These are phyloP conservation scores for Drosophila sp. DNA, from an alignment of 1,140 invertebrate genomes.

Conservation along the genomic window DNA sequence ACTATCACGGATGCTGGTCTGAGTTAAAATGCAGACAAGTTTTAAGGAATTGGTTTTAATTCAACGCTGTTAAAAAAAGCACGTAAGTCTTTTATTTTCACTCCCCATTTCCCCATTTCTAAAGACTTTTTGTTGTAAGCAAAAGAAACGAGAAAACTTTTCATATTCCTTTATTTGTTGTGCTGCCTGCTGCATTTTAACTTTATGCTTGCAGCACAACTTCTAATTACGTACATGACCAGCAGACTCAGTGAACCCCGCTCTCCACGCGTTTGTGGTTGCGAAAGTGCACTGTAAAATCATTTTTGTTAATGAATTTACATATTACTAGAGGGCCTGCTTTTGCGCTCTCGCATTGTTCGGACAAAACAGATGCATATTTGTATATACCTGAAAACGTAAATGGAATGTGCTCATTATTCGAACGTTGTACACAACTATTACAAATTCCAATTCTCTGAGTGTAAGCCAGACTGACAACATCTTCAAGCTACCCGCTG, in stretches of 20 bases:
- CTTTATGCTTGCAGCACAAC: slow-evolving; percentile 55
- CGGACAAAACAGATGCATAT: too few species aligned
- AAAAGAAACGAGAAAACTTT: slow-evolving; percentile 60
- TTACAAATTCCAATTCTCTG: neutral
- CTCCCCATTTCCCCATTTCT: slow-evolving; percentile 30
- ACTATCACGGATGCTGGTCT: slow-evolving; percentile 18
- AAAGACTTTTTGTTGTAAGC: slow-evolving; percentile 24
- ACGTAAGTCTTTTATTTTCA: slow-evolving; percentile 60
- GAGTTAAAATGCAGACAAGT: slow-evolving; percentile 50
- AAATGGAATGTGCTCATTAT: too few species aligned
- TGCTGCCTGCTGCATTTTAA: slow-evolving; percentile 47
- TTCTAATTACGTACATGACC: slow-evolving; percentile 83
- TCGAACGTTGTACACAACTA: neutral
- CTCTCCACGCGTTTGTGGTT: neutral
- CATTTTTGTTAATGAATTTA: too few species aligned
- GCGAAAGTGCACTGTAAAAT: slow-evolving; percentile 13
- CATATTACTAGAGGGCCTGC: too few species aligned
- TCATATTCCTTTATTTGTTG: slow-evolving; percentile 61
- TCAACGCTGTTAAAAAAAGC: slow-evolving; percentile 37
- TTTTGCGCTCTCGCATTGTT: too few species aligned
- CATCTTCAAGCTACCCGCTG: slow-evolving; percentile 48
- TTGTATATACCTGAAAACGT: too few species aligned
- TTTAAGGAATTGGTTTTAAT: slow-evolving; percentile 50
- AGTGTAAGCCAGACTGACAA: slow-evolving; percentile 27
- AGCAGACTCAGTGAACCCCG: slow-evolving; percentile 48